A percentile compares a stretch with the other conserved stretches of the same genome.
These are phyloP conservation scores for Orius laevigatus DNA, from an alignment of 1,140 invertebrate species.

Conservation along the genomic window DNA sequence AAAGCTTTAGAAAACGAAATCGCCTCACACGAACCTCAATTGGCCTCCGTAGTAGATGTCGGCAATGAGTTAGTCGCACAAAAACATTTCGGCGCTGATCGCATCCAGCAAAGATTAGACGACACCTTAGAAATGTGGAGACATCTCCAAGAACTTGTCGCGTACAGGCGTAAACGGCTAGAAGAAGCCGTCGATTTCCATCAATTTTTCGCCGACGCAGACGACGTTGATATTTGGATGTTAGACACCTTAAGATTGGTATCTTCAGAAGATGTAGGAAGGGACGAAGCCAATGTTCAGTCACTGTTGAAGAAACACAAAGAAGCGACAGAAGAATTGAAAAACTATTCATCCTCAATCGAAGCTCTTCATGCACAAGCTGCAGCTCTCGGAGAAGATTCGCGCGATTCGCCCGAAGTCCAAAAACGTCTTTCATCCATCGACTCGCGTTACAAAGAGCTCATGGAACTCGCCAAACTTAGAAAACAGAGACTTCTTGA, in stretches of 20 bases:
- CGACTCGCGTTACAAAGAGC: slow-evolving; percentile 85
- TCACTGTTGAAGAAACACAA: slow-evolving; percentile 97
- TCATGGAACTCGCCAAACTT: slow-evolving; percentile 87
- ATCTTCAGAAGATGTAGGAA: slow-evolving; percentile 94
- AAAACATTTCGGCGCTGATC: slow-evolving; percentile 87
- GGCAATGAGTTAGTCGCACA: slow-evolving; percentile 86
- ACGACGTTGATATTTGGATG: slow-evolving; percentile 99
- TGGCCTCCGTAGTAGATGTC: slow-evolving; percentile 74
- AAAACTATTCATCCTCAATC: slow-evolving; percentile 86
- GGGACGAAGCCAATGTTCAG: slow-evolving; percentile 95
- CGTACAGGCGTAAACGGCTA: slow-evolving; percentile 78
- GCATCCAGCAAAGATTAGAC: slow-evolving; percentile 80
- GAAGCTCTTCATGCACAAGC: slow-evolving; percentile 88
- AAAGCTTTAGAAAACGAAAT: slow-evolving; percentile 95
- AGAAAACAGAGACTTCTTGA: slow-evolving; percentile 91
- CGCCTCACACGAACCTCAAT: slow-evolving; percentile 74
- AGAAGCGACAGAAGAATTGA: slow-evolving; percentile 92
- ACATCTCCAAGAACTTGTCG: slow-evolving; percentile 76
- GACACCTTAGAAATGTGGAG: slow-evolving; percentile 93
- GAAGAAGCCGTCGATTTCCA: slow-evolving; percentile 96
- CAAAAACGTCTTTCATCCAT: slow-evolving; percentile 79
- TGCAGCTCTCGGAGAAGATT: slow-evolving; percentile 61
- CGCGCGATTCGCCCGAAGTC: slow-evolving; percentile 73
- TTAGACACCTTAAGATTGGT: slow-evolving; percentile 88
- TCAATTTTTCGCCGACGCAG: slow-evolving; percentile 96